Evolutionary conservation across 2,797 vertebrate genomes (phyloP), one percentile per base, ranked within the genome.

Genomic region (Rhinella marina): DNA sequence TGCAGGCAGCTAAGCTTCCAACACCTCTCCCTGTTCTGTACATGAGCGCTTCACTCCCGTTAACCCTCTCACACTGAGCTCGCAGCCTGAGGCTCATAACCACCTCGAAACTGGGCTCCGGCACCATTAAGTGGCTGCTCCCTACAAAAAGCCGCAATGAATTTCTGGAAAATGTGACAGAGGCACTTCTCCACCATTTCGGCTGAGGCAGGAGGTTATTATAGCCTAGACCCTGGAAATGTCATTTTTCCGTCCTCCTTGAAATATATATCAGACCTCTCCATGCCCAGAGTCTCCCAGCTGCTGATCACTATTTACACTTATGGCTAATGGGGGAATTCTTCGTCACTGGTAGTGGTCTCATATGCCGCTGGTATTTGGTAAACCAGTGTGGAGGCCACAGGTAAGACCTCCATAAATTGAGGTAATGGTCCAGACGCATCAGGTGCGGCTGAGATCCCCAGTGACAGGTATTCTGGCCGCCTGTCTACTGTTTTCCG

Each of bases 1-100:
- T 91, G 91, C 91, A 88, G 92, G 90, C 50, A 77, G 89, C 68
- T 83, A 54, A 89, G 88, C 88, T 89, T 81, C 88, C 84, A 83
- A 86, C 88, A 89, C 88, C 84, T 89, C 88, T 78, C 88, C 88
- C 88, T 77, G 84, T 57, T 82, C 84, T 82, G 73, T 78, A 86
- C 84, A 83, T 72, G 80, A 86, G 88, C 84, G 52, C 88, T 78
- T 68, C 84, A 25, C 84, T 89, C 84, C 79, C 84, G 64, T 89
- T 89, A 89, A 89, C 88, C 88, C 88, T 84, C 80, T 86, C 80
- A 72, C 76, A 79, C 87, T 72, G 86, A 87, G 86, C 86, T 21
- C 66, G 59, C 86, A 83, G 86, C 86, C 86, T 68, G 86, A 77
- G 86, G 86, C 86, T 83, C 56, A 27, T 73, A 82, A 54, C 86